phyloP scores from a whole-genome alignment of 1,140 invertebrate species.

The Riptortus pedestris region DNA sequence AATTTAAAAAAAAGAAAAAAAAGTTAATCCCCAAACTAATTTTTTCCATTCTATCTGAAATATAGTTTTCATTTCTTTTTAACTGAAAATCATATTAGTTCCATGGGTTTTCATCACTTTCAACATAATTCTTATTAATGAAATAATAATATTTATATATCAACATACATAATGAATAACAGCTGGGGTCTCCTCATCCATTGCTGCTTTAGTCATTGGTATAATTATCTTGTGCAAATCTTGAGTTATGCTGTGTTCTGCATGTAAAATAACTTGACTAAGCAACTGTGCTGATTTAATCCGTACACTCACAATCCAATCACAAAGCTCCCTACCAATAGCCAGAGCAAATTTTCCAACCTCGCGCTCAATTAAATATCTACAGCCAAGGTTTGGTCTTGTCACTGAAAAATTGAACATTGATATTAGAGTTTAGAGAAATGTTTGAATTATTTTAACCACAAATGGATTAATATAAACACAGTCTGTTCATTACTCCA shows the following conservation, averaged over 20 bases:
- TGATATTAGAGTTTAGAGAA: too few species aligned
- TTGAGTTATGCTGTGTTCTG: conserved; percentile 57
- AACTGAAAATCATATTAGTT: too few species aligned
- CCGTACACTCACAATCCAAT: conserved; percentile 61
- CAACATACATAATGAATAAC: conserved; percentile 40
- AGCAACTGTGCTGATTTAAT: conserved; percentile 61
- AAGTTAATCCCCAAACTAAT: too few species aligned
- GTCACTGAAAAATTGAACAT: conserved; percentile 42
- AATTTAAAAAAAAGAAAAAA: too few species aligned
- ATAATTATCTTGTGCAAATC: conserved; percentile 48
- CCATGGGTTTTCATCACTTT: too few species aligned
- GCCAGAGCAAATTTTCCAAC: conserved; percentile 54
- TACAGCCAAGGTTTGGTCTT: conserved; percentile 64
- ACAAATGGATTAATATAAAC: too few species aligned
- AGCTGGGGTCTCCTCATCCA: conserved; percentile 51
- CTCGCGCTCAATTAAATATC: conserved; percentile 55
- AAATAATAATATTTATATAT: neutral
- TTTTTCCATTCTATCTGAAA: too few species aligned
- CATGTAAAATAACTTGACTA: conserved; percentile 54
- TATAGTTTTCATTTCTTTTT: too few species aligned
- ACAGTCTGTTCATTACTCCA: too few species aligned
- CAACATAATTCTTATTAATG: too few species aligned
- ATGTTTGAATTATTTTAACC: too few species aligned
- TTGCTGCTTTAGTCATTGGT: conserved; percentile 42
- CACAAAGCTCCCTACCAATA: conserved; percentile 52